Evolutionary conservation across 2,113 vertebrate genomes (phyloP).

Genomic region (Egretta garzetta): DNA sequence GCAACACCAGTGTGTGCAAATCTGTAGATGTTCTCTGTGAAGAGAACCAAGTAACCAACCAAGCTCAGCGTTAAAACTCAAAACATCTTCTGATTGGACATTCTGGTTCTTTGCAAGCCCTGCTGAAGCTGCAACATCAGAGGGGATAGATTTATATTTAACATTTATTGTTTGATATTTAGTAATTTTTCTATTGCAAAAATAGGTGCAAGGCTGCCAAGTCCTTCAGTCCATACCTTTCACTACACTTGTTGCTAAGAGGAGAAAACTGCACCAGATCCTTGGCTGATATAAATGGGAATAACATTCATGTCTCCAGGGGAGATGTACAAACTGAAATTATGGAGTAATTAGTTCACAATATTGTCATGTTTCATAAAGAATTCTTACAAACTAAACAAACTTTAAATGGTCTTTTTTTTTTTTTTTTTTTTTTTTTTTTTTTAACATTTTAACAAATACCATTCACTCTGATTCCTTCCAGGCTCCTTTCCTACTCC

Average conservation of each 20-base stretch:
- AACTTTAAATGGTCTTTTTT: background rate
- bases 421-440: background rate
- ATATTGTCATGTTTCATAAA: background rate
- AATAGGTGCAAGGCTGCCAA: background rate
- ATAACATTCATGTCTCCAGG: background rate
- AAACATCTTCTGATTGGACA: background rate
- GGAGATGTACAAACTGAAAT: background rate
- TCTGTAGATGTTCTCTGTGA: background rate
- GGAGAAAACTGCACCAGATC: background rate
- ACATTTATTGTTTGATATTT: background rate
- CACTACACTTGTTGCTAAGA: background rate
- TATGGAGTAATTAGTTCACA: background rate
- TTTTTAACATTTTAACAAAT: background rate
- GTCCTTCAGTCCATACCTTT: background rate
- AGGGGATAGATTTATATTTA: background rate
- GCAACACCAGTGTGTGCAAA: background rate
- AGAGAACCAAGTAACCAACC: background rate
- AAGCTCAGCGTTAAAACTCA: fast-evolving
- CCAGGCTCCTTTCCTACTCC: background rate
- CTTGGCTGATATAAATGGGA: background rate
- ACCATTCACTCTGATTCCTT: background rate
- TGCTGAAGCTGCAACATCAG: background rate
- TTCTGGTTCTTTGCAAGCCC: background rate
- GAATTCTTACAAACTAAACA: background rate
- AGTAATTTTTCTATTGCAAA: background rate